Conservation (phyloP, 2,888 invertebrate genomes). For the Lycocerus yunnanus region DNA sequence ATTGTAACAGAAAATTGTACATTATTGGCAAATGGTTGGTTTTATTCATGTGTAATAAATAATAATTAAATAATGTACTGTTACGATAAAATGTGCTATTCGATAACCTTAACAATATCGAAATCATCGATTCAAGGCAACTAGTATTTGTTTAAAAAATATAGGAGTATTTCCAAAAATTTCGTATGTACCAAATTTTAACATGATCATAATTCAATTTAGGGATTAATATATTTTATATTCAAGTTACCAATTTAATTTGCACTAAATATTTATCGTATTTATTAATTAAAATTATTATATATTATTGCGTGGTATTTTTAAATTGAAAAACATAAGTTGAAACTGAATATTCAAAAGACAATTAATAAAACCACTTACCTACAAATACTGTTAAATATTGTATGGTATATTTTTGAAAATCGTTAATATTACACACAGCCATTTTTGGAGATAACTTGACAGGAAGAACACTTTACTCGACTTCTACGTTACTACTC, state of each 20-base stretch:
- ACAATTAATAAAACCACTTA: neutral
- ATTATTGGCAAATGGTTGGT: neutral
- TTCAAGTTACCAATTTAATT: neutral
- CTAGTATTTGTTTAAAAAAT: neutral
- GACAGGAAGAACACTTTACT: neutral
- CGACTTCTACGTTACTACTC: neutral
- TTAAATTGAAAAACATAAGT: neutral
- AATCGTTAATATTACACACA: neutral
- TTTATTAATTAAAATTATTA: too few relatives aligned
- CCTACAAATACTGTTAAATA: constrained; percentile 2
- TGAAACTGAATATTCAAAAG: neutral
- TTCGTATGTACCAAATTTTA: neutral
- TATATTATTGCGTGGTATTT: too few relatives aligned
- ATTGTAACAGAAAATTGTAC: neutral
- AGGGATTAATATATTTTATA: too few relatives aligned
- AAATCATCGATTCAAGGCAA: neutral
- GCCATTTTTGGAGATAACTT: neutral
- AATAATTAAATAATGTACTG: neutral
- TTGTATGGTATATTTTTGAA: neutral
- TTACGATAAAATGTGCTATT: neutral
- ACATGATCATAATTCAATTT: neutral
- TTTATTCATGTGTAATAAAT: neutral
- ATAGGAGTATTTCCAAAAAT: neutral
- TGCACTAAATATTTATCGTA: neutral
- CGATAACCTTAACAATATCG: neutral